phyloP scores from a whole-genome alignment of 1,140 invertebrate genomes.

The Antheraea pernyi region DNA sequence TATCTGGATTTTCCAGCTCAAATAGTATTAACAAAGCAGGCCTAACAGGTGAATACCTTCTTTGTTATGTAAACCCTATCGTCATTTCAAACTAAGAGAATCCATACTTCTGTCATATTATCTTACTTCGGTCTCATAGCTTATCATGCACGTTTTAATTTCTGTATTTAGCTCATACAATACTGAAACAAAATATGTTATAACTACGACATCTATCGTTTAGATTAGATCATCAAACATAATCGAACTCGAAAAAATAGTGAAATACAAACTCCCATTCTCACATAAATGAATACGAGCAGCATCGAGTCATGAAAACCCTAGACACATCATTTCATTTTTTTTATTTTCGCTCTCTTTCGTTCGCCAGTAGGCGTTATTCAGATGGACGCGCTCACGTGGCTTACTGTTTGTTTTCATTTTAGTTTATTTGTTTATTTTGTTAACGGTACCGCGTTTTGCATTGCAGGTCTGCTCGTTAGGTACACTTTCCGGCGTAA shows the following conservation, averaged over 20 bases:
- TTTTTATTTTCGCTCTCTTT: conserved; percentile 58
- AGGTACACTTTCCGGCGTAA: conserved; percentile 80
- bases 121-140: not conserved
- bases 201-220: conserved; percentile 27
- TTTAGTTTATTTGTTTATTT: conserved; percentile 61
- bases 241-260: conserved; percentile 34
- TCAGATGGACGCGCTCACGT: conserved; percentile 71
- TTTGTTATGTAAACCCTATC: not conserved
- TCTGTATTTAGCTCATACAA: conserved; percentile 63
- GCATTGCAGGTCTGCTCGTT: conserved; percentile 80
- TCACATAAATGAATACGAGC: conserved; percentile 55
- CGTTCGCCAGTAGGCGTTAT: conserved; percentile 65
- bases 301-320: conserved; percentile 57
- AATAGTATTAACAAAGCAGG: conserved; percentile 83
- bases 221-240: conserved; percentile 33
- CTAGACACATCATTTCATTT: conserved; percentile 46
- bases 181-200: conserved; percentile 32
- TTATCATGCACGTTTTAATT: conserved; percentile 21
- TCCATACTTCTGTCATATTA: not conserved
- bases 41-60: conserved; percentile 76
- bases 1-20: conserved; percentile 85
- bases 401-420: conserved; percentile 51
- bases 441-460: conserved; percentile 77
- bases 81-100: conserved; percentile 1
- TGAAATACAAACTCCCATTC: conserved; percentile 41